A percentile compares a stretch with the other conserved stretches of the same genome.
Conservation (phyloP, 2,888 invertebrate genomes). For the Caenorhabditis angaria region DNA sequence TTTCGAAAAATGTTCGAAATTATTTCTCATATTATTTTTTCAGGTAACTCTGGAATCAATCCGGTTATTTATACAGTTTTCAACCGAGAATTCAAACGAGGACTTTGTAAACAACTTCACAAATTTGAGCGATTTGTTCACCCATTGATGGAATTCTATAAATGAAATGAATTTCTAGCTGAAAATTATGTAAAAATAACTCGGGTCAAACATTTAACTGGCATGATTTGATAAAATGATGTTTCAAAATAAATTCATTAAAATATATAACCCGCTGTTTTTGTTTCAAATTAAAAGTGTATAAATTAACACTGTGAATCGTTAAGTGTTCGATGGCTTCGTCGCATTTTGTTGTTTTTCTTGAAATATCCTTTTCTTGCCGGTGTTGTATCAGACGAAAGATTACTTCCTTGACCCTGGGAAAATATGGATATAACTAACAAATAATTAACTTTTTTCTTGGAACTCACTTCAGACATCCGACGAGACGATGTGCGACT, state of each 20-base stretch:
- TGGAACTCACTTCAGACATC: slow-evolving; percentile 42
- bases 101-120: slow-evolving; percentile 66
- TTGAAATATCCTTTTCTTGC: slow-evolving; percentile 39
- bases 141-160: slow-evolving; percentile 43
- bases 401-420: slow-evolving; percentile 44
- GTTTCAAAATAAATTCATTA: too few species aligned
- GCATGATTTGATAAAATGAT: not conserved
- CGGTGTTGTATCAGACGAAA: slow-evolving; percentile 25
- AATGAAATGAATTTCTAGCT: slow-evolving; percentile 19
- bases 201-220: not conserved
- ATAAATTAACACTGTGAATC: not conserved
- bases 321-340: slow-evolving; percentile 37
- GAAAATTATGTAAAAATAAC: not conserved
- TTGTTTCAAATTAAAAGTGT: not conserved
- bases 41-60: slow-evolving; percentile 70
- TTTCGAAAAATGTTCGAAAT: not conserved
- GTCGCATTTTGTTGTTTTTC: slow-evolving; percentile 39
- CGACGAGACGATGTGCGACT: slow-evolving; percentile 29
- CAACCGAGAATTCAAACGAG: slow-evolving; percentile 71
- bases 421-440: not conserved
- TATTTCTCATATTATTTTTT: too few species aligned
- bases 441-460: slow-evolving; percentile 11
- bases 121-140: slow-evolving; percentile 50
- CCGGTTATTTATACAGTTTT: slow-evolving; percentile 71
- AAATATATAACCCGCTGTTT: not conserved